phyloP scores from a whole-genome alignment of 2,113 vertebrate genomes.

The Pelecanus crispus region DNA sequence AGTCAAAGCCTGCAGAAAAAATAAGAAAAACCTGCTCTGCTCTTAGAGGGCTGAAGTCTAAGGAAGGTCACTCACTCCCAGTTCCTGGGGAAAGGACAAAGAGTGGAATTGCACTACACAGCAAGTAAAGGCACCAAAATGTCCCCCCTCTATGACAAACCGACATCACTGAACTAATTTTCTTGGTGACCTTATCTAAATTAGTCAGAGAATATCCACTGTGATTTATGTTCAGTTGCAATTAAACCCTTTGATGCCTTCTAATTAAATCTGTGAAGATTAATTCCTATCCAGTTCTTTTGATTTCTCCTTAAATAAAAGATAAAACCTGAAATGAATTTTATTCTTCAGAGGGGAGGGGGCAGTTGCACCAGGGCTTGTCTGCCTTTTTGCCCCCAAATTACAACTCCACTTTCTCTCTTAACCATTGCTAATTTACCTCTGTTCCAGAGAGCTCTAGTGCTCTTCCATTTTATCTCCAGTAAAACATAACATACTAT shows the following conservation, averaged over 20 bases:
- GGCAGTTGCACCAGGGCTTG: not conserved
- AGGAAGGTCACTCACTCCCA: not conserved
- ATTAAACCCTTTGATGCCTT: conserved; percentile 74
- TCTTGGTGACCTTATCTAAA: conserved; percentile 77
- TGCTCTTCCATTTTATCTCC: not conserved
- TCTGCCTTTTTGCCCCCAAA: conserved; percentile 16
- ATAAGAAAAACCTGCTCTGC: not conserved
- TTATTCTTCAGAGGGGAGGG: conserved; percentile 24
- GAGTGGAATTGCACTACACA: not conserved
- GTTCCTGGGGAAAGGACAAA: conserved; percentile 16
- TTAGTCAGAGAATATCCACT: conserved; percentile 71
- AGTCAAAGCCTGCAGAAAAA: not conserved
- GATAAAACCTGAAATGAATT: conserved; percentile 68
- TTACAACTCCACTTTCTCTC: not conserved
- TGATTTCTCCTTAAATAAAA: conserved; percentile 69
- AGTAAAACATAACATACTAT: not conserved
- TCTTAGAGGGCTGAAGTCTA: not conserved
- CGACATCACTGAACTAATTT: conserved; percentile 66
- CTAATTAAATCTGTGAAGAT: conserved; percentile 77
- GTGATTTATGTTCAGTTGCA: conserved; percentile 71
- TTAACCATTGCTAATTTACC: not conserved
- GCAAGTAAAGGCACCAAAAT: not conserved
- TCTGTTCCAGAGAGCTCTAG: not conserved
- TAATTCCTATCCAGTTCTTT: conserved; percentile 68
- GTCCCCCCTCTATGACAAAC: conserved; percentile 52